Base-by-base conservation (phyloP, 2,888 invertebrate species). In the Leptopilina myrica region DNA sequence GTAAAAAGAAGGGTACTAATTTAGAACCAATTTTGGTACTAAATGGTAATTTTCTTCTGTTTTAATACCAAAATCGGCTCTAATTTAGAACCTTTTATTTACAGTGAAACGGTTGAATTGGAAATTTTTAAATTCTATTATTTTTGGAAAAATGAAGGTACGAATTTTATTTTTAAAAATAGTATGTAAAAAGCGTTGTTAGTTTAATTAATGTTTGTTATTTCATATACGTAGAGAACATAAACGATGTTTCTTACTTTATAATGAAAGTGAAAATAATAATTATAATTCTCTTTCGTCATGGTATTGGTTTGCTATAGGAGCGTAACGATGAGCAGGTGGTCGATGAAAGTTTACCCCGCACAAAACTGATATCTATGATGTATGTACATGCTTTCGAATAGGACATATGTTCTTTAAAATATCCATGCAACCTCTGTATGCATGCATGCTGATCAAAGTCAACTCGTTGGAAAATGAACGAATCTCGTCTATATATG, bases 321-420 rank as follows among this genome's bases (percentile, higher is more conserved):
- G 79, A 76, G 78, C 81, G 81, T 76, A 77, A 62, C 78, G 79
- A 76, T 76, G 82, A 87, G 84, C 89, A 89, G 89, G 88, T 89
- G 89, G 89, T 83, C 87, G 78, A 83, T 82, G 81, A 82, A 79
- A 79, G 76, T 84, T 85, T 84, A 84, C 85, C 84, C 84, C 75
- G 33, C 33, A 69, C 77, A 83, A 84, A 82, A 81, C 80, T 79
- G 77, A 82, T 84, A 82, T 81, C 80, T 83, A 83, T 83, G 83
- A 84, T 83, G 82, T 80, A 84, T 46, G 82, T 80, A 84, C 80
- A 84, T 87, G 77, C 81, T 84, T 82, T 81, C 80, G 83, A 81
- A 81, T 73, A 75, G 86, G 87, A 82, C 90, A 90, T 90, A 90
- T 90, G 90, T 88, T 87, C 83, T 83, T 84, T 81, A 82, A 86